These are phyloP conservation scores for Solenodon paradoxus DNA, from an alignment of 2,113 vertebrate genomes.

Conservation along the genomic window DNA sequence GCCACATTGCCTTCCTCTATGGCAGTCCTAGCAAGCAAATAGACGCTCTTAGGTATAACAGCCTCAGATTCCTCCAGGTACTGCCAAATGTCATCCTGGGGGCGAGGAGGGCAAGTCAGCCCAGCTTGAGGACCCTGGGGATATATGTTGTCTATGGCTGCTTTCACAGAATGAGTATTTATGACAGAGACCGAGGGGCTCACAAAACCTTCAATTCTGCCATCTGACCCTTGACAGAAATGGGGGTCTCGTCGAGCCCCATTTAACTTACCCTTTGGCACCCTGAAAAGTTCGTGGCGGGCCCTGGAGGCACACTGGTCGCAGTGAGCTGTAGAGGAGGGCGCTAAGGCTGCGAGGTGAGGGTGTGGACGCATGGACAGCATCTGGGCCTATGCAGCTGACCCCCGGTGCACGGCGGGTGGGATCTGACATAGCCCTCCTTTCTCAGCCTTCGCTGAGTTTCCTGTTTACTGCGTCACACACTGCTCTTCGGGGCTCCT, in stretches of 20 bases:
- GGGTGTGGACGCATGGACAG: fast-evolving
- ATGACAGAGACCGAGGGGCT: not conserved
- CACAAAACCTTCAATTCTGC: not conserved
- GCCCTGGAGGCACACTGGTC: fast-evolving
- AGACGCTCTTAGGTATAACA: too few relatives aligned
- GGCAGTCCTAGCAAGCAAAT: fast-evolving
- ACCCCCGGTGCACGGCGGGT: fast-evolving
- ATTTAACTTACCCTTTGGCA: fast-evolving
- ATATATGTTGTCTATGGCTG: fast-evolving
- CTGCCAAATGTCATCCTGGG: not conserved
- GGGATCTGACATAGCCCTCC: too few relatives aligned
- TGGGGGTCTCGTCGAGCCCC: too few relatives aligned
- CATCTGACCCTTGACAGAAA: not conserved
- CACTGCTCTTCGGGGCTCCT: fast-evolving
- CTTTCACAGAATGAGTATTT: not conserved
- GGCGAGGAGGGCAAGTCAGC: not conserved
- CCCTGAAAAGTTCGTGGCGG: not conserved
- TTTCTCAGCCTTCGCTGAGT: not conserved
- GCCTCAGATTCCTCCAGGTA: not conserved
- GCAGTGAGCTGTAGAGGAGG: not conserved
- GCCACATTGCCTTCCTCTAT: not conserved
- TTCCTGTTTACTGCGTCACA: not conserved
- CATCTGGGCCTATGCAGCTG: fast-evolving
- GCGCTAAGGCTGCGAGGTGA: not conserved
- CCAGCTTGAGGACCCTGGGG: fast-evolving